Evolutionary conservation across 92 coral and sea anemone species (phyloP).

Genomic region (Umimayanthus chanpuru): DNA sequence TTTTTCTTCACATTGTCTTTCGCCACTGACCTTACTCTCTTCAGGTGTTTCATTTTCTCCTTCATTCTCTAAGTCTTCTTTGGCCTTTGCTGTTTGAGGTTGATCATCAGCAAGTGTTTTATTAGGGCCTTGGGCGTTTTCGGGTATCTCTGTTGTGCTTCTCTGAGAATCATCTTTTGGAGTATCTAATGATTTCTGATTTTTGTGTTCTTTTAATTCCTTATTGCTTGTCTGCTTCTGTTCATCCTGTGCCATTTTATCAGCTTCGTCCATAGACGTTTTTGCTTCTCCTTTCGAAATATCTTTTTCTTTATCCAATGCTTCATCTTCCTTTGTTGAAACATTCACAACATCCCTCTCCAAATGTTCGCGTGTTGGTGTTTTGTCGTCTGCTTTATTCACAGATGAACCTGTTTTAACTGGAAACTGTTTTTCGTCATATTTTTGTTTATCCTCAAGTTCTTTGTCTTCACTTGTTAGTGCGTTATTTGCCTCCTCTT

Average conservation of each 20-base stretch:
- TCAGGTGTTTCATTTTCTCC: background rate
- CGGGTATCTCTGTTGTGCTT: background rate
- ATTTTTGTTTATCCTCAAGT: background rate
- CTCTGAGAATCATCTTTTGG: no score
- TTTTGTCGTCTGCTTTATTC: background rate
- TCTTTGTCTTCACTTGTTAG: background rate
- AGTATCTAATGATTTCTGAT: no score
- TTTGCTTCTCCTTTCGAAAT: background rate
- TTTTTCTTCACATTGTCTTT: background rate
- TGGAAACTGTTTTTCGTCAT: background rate
- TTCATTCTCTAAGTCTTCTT: background rate
- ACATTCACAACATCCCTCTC: background rate
- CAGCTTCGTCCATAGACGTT: background rate
- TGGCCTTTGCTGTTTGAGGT: background rate
- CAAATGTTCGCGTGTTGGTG: background rate
- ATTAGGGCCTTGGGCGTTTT: background rate
- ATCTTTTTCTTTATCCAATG: background rate
- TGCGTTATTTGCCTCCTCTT: no score
- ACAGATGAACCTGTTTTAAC: background rate
- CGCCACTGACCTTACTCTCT: background rate
- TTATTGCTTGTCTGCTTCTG: background rate
- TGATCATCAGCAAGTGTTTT: background rate
- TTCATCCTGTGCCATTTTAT: background rate
- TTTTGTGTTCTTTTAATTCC: background rate
- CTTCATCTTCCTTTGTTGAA: conserved; percentile 2